Base-by-base conservation (phyloP, 2,888 invertebrate genomes). In the Gymnocheta viridis region DNA sequence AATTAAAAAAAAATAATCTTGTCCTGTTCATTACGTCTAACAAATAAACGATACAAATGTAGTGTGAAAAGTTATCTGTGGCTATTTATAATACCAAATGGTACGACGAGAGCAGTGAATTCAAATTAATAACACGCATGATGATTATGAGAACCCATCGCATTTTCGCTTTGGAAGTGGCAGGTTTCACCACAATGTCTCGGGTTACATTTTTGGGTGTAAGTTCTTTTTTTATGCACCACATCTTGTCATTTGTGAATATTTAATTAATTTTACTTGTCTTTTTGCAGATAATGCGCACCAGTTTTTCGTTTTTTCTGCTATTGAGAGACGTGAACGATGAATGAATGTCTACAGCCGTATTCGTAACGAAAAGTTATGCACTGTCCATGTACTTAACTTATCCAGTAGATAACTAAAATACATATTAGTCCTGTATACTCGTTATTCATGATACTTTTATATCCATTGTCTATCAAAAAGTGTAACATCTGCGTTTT, bases 261-360 rank as follows among this genome's bases (percentile, higher is more conserved):
- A 19, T 22, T 49, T 10, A 19, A 14, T 29, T 3, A 17, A n/a
- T n/a, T 1, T 29, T 9, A 27, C 1, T 9, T 4, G 10, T 44
- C 47, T 32, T 41, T 10, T 58, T 82, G 32, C 27, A 90, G 91
- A 86, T 91, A 5, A 82, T 89, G 79, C 88, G 89, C 2, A 82
- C 87, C n/a, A 90, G 90, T 81, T 89, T 86, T n/a, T 91, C 90
- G 12, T 91, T 89, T 86, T 90, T 87, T 80, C 60, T 89, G 35
- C 74, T 90, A 3, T 67, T 89, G 35, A 86, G 86, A 5, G 44
- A 73, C 73, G 7, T 82, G 10, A 51, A 60, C 47, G 24, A 22
- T 6, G n/a, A 32, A 44, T 74, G 24, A 69, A 32, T 14, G 17
- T 9, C 0, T 51, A 2, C 0, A 5, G 14, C 0, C n/a, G n/a